Conservation (phyloP, 64 coral and sea anemone genomes). For the Orbicella faveolata region DNA sequence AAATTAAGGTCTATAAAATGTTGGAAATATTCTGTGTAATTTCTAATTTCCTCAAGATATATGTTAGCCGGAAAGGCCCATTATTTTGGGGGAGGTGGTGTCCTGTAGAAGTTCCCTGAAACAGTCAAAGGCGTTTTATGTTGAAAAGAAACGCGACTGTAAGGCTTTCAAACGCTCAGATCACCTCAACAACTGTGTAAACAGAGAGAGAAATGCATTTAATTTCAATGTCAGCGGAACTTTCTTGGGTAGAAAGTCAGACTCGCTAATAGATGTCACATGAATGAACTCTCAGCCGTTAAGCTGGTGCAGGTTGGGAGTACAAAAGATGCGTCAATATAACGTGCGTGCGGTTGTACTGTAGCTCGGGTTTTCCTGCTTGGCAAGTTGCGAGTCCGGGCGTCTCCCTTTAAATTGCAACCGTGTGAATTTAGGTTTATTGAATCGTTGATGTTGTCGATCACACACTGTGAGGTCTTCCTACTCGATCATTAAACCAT, state of each 20-base stretch:
- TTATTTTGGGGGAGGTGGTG: neutral
- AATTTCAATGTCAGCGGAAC: neutral
- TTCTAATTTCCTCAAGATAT: neutral
- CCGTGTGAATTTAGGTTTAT: neutral
- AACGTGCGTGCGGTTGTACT: neutral
- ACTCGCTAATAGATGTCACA: neutral
- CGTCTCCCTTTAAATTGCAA: neutral
- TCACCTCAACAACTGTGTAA: constrained; percentile 37
- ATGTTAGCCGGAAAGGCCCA: neutral
- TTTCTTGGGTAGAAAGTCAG: neutral
- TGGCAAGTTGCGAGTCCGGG: neutral
- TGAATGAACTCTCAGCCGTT: neutral
- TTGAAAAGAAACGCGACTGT: neutral
- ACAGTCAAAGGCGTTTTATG: neutral
- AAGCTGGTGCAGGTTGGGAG: neutral
- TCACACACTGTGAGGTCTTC: constrained; percentile 4
- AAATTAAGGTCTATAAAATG: constrained; percentile 1
- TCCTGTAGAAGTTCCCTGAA: neutral
- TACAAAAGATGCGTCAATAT: constrained; percentile 20
- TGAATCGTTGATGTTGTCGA: neutral
- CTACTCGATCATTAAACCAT: neutral
- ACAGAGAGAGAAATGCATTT: constrained; percentile 2
- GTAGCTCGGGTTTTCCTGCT: neutral
- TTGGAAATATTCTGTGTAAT: constrained; percentile 2
- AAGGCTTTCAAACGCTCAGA: constrained; percentile 1